Base-by-base conservation (phyloP, 2,797 vertebrate genomes). In the Enteromius afrohamiltoni region DNA sequence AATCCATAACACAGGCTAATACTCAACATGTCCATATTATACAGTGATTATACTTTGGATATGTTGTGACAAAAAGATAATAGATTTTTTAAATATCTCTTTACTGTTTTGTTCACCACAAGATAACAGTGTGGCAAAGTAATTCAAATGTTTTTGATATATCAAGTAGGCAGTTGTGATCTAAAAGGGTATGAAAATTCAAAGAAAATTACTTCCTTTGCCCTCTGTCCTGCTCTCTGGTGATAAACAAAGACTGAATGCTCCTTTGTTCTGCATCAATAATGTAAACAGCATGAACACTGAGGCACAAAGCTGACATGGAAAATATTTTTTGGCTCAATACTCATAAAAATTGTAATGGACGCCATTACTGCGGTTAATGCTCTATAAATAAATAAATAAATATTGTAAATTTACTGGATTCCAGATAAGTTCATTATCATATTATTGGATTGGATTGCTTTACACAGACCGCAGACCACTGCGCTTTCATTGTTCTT, bases 181-280 rank as follows among this genome's bases (percentile, higher is more conserved):
- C 45, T 16, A 29, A 80, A 60, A 60, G 7, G 3, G 8, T 71
- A 10, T 23, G 53, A 62, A 47, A 60, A 62, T 60, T 34, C 8
- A 17, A 79, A 79, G 45, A 23, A 79, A n/a, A 79, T 34, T 1
- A 71, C 13, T 60, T 70, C 17, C 51, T 80, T 80, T 19, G 8
- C 17, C 51, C 11, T 14, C 26, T 60, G n/a, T 2, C 21, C 21
- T 4, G 6, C 53, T 42, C n/a, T 76, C 53, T 34, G 51, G 6
- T 71, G 67, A 80, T 9, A 58, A 58, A 40, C 26, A 51, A 16
- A 58, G 49, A 76, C 53, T 76, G 13, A 58, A 76, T 58, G 34
- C 53, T 58, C 21, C 34, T 77, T 31, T 64, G 9, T 64, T 79
- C 60, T 47, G 42, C 40, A 10, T 79, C 77, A 37, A 31, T 49